Evolutionary conservation across 2,113 vertebrate genomes (phyloP), one percentile per base, ranked within the genome.

Genomic region (Scomber colias): DNA sequence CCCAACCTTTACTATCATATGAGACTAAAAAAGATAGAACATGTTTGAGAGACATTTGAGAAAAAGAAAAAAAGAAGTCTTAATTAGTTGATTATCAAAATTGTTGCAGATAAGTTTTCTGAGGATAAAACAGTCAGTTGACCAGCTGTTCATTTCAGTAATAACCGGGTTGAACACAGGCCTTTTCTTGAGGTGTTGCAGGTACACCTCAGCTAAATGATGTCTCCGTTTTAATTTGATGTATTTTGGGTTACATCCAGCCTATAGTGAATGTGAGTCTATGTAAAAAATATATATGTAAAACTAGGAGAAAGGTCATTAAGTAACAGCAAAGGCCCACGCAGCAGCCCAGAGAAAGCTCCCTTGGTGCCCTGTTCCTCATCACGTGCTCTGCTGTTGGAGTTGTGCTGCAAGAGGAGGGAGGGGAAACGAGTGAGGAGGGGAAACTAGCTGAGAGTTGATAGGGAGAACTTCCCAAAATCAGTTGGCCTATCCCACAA

Each of bases 291-390:
- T 17, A 68, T 13, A 54, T 72, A 71, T 69, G 74, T 75, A 72
- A 84, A 91, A 89, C 64, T 85, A 74, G 87, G 87, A 83, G 71
- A 91, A 87, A 91, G 89, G 84, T 89, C 81, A 83, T 1, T 0
- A 45, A 82, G 82, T 82, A 71, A 73, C 74, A 31, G 64, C 61
- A 73, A 61, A 82, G 88, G 86, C 86, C 90, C 83, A 76, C 50
- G 35, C 84, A 85, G 40, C 45, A 69, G 77, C 69, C 79, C 45
- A 70, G 65, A 77, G 83, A 85, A 81, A 76, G 48, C 71, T 81
- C 89, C 87, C 87, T 86, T 63, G 71, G 85, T 85, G 75, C 84
- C 67, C 78, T 74, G 62, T 48, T 85, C 72, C 15, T 73, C 19
- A 31, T 87, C 89, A 88, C 62, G 19, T 90, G 86, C 14, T 85